Evolutionary conservation across 92 coral and sea anemone species (phyloP).

Genomic region (Virgularia gustaviana): DNA sequence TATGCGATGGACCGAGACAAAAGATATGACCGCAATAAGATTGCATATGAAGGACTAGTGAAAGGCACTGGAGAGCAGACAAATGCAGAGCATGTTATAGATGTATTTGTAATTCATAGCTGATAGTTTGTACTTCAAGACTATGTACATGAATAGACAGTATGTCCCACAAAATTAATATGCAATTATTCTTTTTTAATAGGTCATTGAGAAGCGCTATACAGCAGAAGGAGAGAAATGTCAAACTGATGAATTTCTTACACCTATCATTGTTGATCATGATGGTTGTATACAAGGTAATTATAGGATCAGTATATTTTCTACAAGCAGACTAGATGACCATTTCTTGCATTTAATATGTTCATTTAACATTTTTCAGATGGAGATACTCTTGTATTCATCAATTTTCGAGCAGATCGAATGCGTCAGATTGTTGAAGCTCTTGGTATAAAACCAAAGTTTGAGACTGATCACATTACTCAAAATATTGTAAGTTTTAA

Average conservation of each 20-base stretch:
- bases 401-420: slow-evolving; percentile 92
- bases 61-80: slow-evolving; percentile 87
- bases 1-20: slow-evolving; percentile 99
- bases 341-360: background rate
- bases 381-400: slow-evolving; percentile 84
- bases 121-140: too few relatives aligned
- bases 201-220: slow-evolving; percentile 91
- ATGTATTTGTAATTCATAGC: slow-evolving; percentile 43
- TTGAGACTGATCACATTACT: slow-evolving; percentile 87
- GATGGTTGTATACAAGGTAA: slow-evolving; percentile 88
- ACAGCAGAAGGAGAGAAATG: slow-evolving; percentile 80
- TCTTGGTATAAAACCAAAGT: slow-evolving; percentile 89
- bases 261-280: slow-evolving; percentile 84
- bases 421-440: slow-evolving; percentile 97
- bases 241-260: slow-evolving; percentile 94
- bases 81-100: slow-evolving; percentile 74
- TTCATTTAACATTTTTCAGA: slow-evolving; percentile 37
- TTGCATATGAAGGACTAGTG: slow-evolving; percentile 90
- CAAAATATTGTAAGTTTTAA: slow-evolving; percentile 67
- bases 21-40: slow-evolving; percentile 96
- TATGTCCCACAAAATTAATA: too few relatives aligned
- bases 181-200: too few relatives aligned
- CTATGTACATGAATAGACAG: too few relatives aligned
- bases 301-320: too few relatives aligned
- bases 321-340: background rate